Evolutionary conservation across 2,113 vertebrate species (phyloP), one percentile per base, ranked within the genome.

Genomic region (Pelusios castaneus): DNA sequence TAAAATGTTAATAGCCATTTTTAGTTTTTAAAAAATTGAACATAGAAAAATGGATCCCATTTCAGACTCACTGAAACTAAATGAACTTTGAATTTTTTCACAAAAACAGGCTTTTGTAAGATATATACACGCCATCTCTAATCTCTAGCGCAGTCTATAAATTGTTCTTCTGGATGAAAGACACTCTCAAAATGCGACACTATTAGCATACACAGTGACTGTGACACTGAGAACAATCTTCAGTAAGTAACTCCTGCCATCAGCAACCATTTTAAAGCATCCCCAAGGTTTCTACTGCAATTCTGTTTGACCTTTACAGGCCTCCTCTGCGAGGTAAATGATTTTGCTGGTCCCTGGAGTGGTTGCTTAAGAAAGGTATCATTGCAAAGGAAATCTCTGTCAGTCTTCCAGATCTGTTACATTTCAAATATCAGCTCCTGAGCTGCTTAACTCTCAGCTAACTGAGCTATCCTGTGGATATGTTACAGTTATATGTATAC

Each of bases 301-400:
- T 82, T 96, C 92, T 85, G 1, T 21, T 87, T 89, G 82, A 63
- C 51, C 54, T 95, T 93, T 94, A 24, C n/a, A 73, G 54, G 43
- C 3, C 88, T 84, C 77, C 63, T 88, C 60, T 91, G 76, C 58
- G 80, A 76, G 60, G 19, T 73, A 29, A 47, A 56, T 85, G 75
- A 25, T 84, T 85, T 84, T 88, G 22, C n/a, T 54, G 24, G 67
- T 89, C 54, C 80, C 81, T 38, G 78, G 81, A 89, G 34, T 27
- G 54, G 45, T 3, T 24, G 54, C 9, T 58, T 17, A 34, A 80
- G 78, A 25, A 14, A 92, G 76, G 29, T 55, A 79, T 1, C 0
- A 0, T 41, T 76, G 49, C 55, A 45, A 88, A 87, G 43, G 25
- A 56, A 91, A 29, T 25, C 41, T 38, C 73, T 51, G 7, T 60